A percentile compares a stretch with the other conserved stretches of the same genome.
These are phyloP conservation scores for Semnornis frantzii DNA, from an alignment of 2,113 vertebrate genomes.

Conservation along the genomic window DNA sequence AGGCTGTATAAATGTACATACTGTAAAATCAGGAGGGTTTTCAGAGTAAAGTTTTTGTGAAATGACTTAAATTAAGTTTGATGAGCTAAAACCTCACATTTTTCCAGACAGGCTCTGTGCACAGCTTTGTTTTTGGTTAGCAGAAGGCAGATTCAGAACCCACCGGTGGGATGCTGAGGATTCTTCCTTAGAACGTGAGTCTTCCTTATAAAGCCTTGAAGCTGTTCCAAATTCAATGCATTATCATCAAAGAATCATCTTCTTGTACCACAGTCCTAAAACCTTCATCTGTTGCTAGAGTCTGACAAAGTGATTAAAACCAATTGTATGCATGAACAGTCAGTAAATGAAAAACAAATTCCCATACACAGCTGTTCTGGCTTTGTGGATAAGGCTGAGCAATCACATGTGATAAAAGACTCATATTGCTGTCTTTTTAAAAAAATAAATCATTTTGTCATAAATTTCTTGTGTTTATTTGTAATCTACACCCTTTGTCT, in stretches of 20 bases:
- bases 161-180: not conserved
- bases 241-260: not conserved
- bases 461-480: not conserved
- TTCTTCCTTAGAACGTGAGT: not conserved
- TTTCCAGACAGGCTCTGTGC: not conserved
- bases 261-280: not conserved
- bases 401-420: not conserved
- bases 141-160: constrained; percentile 5
- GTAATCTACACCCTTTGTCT: not conserved
- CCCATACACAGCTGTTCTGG: not conserved
- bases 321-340: not conserved
- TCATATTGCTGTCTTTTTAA: not conserved
- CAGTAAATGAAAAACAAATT: not conserved
- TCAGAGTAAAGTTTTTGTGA: constrained; percentile 11
- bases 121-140: not conserved
- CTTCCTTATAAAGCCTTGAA: not conserved
- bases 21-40: constrained; percentile 27
- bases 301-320: not conserved
- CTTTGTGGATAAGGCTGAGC: not conserved
- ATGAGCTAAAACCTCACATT: constrained; percentile 2
- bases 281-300: not conserved
- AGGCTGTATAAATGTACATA: not conserved
- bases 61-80: not conserved
- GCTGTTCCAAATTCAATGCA: not conserved
- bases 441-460: not conserved